A percentile compares a stretch with the other conserved stretches of the same genome.
These are phyloP conservation scores for Geotrypetes seraphini DNA, from an alignment of 2,797 vertebrate genomes.

Conservation along the genomic window DNA sequence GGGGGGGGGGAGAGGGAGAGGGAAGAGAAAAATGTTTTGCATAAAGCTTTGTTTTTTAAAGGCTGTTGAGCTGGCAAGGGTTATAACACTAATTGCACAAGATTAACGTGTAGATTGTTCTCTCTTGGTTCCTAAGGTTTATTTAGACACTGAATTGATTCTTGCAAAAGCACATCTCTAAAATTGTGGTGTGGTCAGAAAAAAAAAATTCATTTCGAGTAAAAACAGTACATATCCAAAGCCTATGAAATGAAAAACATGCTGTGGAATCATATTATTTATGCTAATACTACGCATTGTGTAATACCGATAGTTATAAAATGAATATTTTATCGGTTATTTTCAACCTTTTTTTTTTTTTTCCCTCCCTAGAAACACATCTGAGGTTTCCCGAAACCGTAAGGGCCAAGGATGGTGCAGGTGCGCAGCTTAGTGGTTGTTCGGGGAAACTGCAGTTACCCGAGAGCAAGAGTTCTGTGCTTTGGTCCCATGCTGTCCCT, in stretches of 20 bases:
- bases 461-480: too few relatives aligned
- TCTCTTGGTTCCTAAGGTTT: conserved; percentile 16
- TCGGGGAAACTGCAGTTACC: too few relatives aligned
- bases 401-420: not conserved
- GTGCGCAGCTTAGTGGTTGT: conserved; percentile 11
- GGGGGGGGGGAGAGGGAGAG: not conserved
- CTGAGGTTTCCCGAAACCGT: rapidly evolving
- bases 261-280: too few relatives aligned
- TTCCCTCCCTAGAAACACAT: too few relatives aligned
- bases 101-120: conserved; percentile 25
- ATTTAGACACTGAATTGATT: conserved; percentile 16
- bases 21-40: conserved; percentile 31
- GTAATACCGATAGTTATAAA: too few relatives aligned
- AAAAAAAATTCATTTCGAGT: too few relatives aligned
- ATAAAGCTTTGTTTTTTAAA: conserved; percentile 48
- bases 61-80: conserved; percentile 20
- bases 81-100: conserved; percentile 38
- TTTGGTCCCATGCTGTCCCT: conserved; percentile 29
- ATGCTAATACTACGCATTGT: too few relatives aligned
- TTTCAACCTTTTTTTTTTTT: not conserved
- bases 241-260: too few relatives aligned
- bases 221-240: too few relatives aligned
- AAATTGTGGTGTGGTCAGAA: too few relatives aligned
- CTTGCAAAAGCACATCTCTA: too few relatives aligned
- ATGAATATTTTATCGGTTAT: not conserved